phyloP scores from a whole-genome alignment of 2,888 invertebrate genomes.

The Oeneis ivallda region DNA sequence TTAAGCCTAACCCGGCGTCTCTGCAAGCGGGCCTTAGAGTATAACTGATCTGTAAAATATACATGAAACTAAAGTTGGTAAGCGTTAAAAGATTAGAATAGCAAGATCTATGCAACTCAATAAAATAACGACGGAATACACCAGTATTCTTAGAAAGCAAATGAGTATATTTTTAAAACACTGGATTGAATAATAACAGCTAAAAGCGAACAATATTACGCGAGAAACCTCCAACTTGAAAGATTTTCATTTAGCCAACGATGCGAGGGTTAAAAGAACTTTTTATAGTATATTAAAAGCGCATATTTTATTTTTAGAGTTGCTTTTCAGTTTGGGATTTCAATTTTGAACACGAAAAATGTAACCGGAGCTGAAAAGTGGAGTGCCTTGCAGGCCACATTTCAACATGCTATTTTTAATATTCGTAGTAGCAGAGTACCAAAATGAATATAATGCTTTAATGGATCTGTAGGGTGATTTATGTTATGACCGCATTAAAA shows the following conservation, averaged over 20 bases:
- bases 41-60: too few relatives aligned
- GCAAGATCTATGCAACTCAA: not conserved
- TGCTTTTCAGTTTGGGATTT: not conserved
- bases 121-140: conserved; percentile 17
- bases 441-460: not conserved
- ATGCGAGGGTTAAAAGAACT: conserved; percentile 3
- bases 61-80: too few relatives aligned
- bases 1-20: too few relatives aligned
- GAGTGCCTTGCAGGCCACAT: conserved; percentile 1
- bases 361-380: conserved; percentile 16
- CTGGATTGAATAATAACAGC: conserved; percentile 10
- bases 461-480: not conserved
- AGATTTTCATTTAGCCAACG: conserved; percentile 6
- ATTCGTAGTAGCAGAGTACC: not conserved
- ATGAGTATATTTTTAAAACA: conserved; percentile 24
- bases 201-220: conserved; percentile 17
- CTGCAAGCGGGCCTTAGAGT: too few relatives aligned
- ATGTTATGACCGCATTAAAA: not conserved
- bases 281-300: conserved; percentile 11
- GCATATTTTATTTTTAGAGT: not conserved
- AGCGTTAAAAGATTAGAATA: too few relatives aligned
- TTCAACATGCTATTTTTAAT: conserved; percentile 13
- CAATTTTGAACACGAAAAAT: not conserved
- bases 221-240: conserved; percentile 16
- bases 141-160: conserved; percentile 23